phyloP scores from a whole-genome alignment of 2,888 invertebrate species.

The Chaetogeoica ovagalla region DNA sequence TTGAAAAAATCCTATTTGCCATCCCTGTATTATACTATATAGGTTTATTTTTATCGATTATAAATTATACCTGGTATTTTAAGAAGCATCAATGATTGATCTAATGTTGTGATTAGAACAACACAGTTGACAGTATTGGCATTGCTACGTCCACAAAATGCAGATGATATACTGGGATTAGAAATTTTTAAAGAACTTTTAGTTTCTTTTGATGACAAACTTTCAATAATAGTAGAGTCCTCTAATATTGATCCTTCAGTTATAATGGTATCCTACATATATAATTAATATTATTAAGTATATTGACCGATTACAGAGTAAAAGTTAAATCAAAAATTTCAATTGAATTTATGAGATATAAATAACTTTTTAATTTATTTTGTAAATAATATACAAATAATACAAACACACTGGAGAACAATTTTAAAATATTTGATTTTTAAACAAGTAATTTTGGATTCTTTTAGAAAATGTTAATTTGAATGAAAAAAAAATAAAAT shows the following conservation, averaged over 20 bases:
- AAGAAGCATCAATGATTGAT: conserved; percentile 47
- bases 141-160: conserved; percentile 42
- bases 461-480: neutral
- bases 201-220: conserved; percentile 37
- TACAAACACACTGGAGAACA: neutral
- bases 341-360: too few relatives aligned
- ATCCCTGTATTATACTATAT: too few relatives aligned
- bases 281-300: neutral
- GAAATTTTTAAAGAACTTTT: conserved; percentile 29
- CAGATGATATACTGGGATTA: conserved; percentile 38
- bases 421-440: neutral
- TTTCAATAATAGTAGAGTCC: conserved; percentile 40
- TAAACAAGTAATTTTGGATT: neutral
- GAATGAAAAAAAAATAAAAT: neutral
- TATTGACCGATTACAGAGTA: neutral
- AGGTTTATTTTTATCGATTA: neutral
- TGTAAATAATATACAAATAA: neutral
- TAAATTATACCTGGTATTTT: conserved; percentile 37
- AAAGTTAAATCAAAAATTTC: too few relatives aligned
- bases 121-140: conserved; percentile 44
- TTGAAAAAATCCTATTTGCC: too few relatives aligned
- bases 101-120: conserved; percentile 33
- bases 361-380: neutral
- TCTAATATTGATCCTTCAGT: conserved; percentile 51
- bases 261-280: conserved; percentile 17